A percentile compares a stretch with the other conserved stretches of the same genome.
phyloP scores from a whole-genome alignment of 1,140 invertebrate genomes.

The Glossosoma conforme region DNA sequence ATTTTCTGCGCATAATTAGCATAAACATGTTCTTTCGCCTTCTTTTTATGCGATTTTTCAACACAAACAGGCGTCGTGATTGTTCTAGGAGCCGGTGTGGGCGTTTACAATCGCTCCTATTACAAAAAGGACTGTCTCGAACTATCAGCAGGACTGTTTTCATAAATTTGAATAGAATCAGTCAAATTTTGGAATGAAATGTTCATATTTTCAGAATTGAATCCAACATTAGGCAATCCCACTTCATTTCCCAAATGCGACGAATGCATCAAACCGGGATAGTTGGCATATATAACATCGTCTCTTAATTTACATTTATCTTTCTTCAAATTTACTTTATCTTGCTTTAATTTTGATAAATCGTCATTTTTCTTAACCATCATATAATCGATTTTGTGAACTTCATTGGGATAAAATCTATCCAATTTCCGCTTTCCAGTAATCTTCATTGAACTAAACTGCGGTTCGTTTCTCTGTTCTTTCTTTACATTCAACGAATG shows the following conservation, averaged over 20 bases:
- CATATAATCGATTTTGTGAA: conserved; percentile 26
- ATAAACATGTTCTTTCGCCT: conserved; percentile 23
- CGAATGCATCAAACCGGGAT: conserved; percentile 12
- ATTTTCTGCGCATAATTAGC: conserved; percentile 23
- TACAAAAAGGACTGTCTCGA: conserved; percentile 8
- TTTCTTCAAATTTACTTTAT: no score
- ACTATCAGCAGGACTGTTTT: conserved; percentile 21
- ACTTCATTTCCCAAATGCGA: conserved; percentile 12
- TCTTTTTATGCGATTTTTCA: conserved; percentile 2
- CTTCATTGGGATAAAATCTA: conserved; percentile 46
- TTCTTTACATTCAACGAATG: conserved; percentile 26
- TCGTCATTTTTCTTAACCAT: conserved; percentile 19
- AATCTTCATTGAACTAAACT: conserved; percentile 41
- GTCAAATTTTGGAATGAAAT: conserved; percentile 29
- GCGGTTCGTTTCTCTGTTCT: conserved; percentile 19
- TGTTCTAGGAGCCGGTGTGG: conserved; percentile 26
- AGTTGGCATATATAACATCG: conserved; percentile 28
- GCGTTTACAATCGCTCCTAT: conserved; percentile 23
- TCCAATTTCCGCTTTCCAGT: conserved; percentile 46
- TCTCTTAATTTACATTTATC: no score
- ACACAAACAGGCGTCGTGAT: conserved; percentile 14
- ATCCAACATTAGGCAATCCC: conserved; percentile 8
- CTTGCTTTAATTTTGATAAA: conserved; percentile 8
- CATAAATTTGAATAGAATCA: conserved; percentile 30
- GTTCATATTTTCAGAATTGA: conserved; percentile 12